Percentiles rank a stretch among this genome's conserved stretches.
Evolutionary conservation across 1,140 invertebrate genomes (phyloP).

Genomic region (Cryptotermes secundus): DNA sequence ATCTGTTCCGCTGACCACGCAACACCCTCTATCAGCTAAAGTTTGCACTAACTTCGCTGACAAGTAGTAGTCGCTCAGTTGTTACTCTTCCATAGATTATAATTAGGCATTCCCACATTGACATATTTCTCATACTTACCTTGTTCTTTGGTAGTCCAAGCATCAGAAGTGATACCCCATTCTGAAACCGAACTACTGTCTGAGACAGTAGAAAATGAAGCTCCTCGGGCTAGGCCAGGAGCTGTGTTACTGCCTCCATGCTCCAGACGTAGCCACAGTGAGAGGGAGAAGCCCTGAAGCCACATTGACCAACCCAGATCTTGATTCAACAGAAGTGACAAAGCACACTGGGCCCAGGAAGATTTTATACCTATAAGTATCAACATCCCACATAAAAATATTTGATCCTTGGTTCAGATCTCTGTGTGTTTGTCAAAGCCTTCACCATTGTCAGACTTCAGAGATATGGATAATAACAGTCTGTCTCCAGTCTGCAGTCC

Average conservation of each 20-base stretch:
- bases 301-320: conserved; percentile 59
- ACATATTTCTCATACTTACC: background rate
- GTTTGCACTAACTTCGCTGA: too few species aligned
- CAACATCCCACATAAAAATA: background rate
- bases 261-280: conserved; percentile 55
- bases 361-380: conserved; percentile 45
- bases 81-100: too few species aligned
- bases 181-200: conserved; percentile 49
- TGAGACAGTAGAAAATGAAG: conserved; percentile 36
- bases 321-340: conserved; percentile 52
- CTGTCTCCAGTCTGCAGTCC: too few species aligned
- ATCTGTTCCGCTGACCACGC: too few species aligned
- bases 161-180: conserved; percentile 51
- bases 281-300: conserved; percentile 60
- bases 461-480: too few species aligned
- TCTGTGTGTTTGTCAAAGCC: too few species aligned
- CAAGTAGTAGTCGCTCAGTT: too few species aligned
- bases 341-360: conserved; percentile 54
- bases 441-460: too few species aligned
- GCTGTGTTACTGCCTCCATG: conserved; percentile 37
- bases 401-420: too few species aligned
- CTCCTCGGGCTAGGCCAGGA: background rate
- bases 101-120: too few species aligned
- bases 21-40: too few species aligned
- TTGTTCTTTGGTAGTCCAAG: conserved; percentile 50